These are phyloP conservation scores for Mactromeris polynyma DNA, from an alignment of 2,888 invertebrate species.

Conservation along the genomic window DNA sequence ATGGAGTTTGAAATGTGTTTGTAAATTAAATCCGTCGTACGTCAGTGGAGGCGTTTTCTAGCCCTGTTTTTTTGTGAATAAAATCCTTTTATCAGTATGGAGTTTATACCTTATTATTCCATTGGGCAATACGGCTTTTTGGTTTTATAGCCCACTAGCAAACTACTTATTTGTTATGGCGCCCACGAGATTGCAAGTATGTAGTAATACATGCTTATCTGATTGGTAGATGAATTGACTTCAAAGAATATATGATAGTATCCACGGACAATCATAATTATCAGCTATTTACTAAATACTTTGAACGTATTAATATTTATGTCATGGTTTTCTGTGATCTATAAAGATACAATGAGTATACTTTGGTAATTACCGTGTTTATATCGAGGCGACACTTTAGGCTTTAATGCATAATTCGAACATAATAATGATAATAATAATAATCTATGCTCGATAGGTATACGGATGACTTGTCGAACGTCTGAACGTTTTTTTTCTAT, in stretches of 20 bases:
- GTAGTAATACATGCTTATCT: neutral
- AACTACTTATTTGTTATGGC: neutral
- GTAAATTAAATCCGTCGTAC: neutral
- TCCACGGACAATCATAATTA: neutral
- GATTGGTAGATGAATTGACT: neutral
- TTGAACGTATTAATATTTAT: neutral
- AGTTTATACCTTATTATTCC: neutral
- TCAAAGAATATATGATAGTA: neutral
- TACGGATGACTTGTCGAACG: too few species aligned
- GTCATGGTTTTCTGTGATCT: neutral
- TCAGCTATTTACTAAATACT: neutral
- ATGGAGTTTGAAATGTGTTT: too few species aligned
- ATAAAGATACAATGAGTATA: too few species aligned
- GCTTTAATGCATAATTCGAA: too few species aligned
- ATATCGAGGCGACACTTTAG: too few species aligned
- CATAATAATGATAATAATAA: too few species aligned
- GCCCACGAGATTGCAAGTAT: neutral
- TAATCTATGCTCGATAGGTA: too few species aligned
- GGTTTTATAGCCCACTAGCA: neutral
- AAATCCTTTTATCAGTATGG: neutral
- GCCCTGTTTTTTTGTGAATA: neutral
- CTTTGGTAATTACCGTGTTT: too few species aligned
- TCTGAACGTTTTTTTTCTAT: too few species aligned
- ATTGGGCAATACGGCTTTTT: neutral
- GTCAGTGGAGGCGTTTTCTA: neutral